Evolutionary conservation across 2,888 invertebrate species (phyloP).

Genomic region (Laothoe populi): DNA sequence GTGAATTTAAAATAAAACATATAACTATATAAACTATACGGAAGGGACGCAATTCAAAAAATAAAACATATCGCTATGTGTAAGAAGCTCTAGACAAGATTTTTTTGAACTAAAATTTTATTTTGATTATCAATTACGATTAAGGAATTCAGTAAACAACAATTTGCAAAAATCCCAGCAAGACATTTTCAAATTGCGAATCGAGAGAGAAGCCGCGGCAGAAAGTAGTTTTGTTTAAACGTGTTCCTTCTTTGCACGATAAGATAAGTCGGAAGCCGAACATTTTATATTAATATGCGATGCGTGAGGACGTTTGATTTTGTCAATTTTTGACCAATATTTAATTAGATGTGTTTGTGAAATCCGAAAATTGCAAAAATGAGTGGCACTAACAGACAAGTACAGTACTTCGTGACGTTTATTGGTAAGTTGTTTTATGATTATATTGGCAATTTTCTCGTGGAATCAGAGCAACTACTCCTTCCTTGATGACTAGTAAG

Average conservation of each 20-base stretch:
- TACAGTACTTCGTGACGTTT: constrained; percentile 59
- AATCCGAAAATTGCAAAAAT: constrained; percentile 37
- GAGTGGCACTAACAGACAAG: constrained; percentile 45
- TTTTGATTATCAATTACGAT: too few relatives aligned
- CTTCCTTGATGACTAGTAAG: too few relatives aligned
- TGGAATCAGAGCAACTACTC: too few relatives aligned
- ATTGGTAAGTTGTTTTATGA: constrained; percentile 49
- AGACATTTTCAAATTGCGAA: neutral
- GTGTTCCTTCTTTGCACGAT: neutral
- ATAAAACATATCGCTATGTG: too few relatives aligned
- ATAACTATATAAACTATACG: too few relatives aligned
- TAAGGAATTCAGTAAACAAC: too few relatives aligned
- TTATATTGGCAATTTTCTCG: too few relatives aligned
- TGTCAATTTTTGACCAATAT: neutral
- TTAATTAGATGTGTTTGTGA: constrained; percentile 4
- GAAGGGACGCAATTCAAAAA: too few relatives aligned
- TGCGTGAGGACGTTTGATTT: constrained; percentile 11
- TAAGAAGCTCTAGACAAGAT: too few relatives aligned
- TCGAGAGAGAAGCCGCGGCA: neutral
- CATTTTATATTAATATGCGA: constrained; percentile 7
- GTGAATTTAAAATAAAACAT: too few relatives aligned
- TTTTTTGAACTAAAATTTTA: too few relatives aligned
- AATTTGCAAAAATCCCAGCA: too few relatives aligned
- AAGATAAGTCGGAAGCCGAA: neutral
- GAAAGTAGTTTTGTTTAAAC: neutral